phyloP scores from a whole-genome alignment of 53 echinoderm and acorn worm species.

The Zoroaster sp. region DNA sequence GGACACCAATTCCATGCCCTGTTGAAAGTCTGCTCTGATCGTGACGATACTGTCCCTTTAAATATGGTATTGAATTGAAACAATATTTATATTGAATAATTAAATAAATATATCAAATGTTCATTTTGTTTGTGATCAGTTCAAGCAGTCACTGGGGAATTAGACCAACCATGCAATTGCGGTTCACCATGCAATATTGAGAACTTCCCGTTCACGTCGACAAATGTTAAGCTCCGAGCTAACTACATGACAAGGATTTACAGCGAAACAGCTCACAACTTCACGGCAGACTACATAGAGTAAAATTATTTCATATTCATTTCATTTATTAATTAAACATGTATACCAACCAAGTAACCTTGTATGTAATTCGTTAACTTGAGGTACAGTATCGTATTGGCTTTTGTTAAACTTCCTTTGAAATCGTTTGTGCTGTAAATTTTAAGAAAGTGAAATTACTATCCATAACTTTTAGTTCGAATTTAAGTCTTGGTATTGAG shows the following conservation, averaged over 20 bases:
- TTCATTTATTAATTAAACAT: too few relatives aligned
- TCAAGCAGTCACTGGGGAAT: constrained; percentile 54
- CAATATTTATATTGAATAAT: not conserved
- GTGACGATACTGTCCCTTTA: not conserved
- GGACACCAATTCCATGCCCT: not conserved
- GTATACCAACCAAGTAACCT: too few relatives aligned
- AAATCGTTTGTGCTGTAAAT: too few relatives aligned
- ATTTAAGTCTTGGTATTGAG: too few relatives aligned
- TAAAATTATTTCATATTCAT: not conserved
- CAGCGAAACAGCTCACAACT: constrained; percentile 30
- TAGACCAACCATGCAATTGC: constrained; percentile 50
- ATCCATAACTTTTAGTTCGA: too few relatives aligned
- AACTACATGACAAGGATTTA: constrained; percentile 58
- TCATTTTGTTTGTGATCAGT: not conserved
- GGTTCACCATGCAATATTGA: constrained; percentile 71
- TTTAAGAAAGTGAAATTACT: too few relatives aligned
- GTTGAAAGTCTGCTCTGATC: not conserved
- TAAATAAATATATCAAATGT: not conserved
- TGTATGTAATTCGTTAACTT: not conserved
- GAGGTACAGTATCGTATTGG: too few relatives aligned
- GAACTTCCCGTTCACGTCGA: constrained; percentile 60
- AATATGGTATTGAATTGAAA: too few relatives aligned
- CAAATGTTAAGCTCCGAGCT: constrained; percentile 58
- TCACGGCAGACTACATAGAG: constrained; percentile 55
- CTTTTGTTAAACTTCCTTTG: too few relatives aligned